Percentiles rank a stretch among this genome's conserved stretches.
Conservation (phyloP, 2,113 vertebrate species). For the Phylloscopus whistleri region DNA sequence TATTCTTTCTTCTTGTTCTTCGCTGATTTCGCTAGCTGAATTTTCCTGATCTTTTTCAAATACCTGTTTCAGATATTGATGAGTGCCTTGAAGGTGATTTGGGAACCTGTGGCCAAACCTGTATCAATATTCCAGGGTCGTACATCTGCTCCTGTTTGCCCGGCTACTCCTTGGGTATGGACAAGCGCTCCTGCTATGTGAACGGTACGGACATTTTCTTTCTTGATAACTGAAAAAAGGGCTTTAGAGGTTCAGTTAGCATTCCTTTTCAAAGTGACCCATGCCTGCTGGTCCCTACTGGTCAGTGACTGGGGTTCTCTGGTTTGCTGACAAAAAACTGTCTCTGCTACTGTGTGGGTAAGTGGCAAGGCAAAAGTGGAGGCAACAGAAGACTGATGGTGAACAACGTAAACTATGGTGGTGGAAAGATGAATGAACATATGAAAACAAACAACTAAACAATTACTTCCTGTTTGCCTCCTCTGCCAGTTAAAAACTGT, state of each 20-base stretch:
- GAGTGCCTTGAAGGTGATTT: conserved; percentile 61
- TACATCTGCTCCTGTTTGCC: conserved; percentile 62
- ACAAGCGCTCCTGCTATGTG: conserved; percentile 48
- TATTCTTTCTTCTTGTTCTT: not conserved
- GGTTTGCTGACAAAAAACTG: not conserved
- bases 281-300: not conserved
- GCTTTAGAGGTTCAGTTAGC: not conserved
- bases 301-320: not conserved
- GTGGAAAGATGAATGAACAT: not conserved
- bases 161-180: conserved; percentile 38
- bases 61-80: conserved; percentile 55
- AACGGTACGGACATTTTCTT: not conserved
- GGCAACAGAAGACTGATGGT: not conserved
- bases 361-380: not conserved
- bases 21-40: not conserved
- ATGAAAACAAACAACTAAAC: not conserved
- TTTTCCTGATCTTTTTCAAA: not conserved
- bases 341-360: not conserved
- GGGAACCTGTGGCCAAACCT: conserved; percentile 61
- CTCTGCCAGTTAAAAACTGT: not conserved
- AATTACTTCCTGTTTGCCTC: not conserved
- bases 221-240: not conserved
- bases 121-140: conserved; percentile 58
- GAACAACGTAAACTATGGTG: not conserved
- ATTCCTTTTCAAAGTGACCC: not conserved